These are phyloP conservation scores for Leptodirus hochenwartii DNA, from an alignment of 2,888 invertebrate species.

Conservation along the genomic window DNA sequence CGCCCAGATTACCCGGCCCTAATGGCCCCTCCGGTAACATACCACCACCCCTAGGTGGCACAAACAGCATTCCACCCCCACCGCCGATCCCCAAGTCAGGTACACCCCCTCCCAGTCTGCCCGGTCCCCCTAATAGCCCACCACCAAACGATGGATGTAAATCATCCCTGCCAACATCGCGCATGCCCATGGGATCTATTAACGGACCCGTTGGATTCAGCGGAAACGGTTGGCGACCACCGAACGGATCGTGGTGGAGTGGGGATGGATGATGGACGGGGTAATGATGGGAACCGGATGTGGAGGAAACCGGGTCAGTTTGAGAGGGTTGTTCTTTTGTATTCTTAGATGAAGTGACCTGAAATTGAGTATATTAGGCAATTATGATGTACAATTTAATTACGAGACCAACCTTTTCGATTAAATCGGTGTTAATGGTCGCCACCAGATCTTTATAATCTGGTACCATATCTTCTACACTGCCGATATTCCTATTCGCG, in stretches of 20 bases:
- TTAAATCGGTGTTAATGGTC: conserved; percentile 41
- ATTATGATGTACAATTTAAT: no score
- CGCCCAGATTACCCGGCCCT: conserved; percentile 14
- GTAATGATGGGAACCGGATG: not conserved
- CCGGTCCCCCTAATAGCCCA: conserved; percentile 7
- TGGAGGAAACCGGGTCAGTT: conserved; percentile 2
- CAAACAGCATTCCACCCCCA: conserved; percentile 59
- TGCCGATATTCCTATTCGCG: conserved; percentile 27
- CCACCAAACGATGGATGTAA: conserved; percentile 47
- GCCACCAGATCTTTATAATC: conserved; percentile 40
- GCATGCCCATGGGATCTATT: no score
- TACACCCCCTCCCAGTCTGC: conserved; percentile 4
- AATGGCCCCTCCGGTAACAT: conserved; percentile 1
- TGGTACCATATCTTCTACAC: conserved; percentile 44
- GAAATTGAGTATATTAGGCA: no score
- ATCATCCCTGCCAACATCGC: conserved; percentile 52
- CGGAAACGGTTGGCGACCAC: not conserved
- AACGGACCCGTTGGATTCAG: conserved; percentile 18
- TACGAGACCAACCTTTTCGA: conserved; percentile 38
- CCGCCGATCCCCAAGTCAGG: conserved; percentile 15
- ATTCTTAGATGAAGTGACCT: no score
- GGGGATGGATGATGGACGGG: conserved; percentile 4
- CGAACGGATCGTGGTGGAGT: conserved; percentile 3
- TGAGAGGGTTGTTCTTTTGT: no score
- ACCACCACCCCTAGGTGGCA: conserved; percentile 32